phyloP scores from a whole-genome alignment of 2,797 vertebrate species.

The Danio tinwini region DNA sequence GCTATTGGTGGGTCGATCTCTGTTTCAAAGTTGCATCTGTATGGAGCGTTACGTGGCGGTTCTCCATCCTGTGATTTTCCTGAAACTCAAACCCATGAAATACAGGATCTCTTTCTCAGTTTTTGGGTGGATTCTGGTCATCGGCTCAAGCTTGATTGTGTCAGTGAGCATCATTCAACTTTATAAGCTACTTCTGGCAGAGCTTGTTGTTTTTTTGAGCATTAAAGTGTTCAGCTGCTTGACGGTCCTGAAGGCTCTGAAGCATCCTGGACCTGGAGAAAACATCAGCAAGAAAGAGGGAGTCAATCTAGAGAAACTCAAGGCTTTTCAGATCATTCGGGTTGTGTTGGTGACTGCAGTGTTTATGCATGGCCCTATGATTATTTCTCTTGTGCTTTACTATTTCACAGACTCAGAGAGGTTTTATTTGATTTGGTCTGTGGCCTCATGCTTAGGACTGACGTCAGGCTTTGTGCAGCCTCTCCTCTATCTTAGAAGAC shows the following conservation, averaged over 20 bases:
- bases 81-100: constrained; percentile 35
- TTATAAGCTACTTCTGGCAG: not conserved
- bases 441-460: not conserved
- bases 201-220: not conserved
- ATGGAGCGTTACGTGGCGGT: constrained; percentile 27
- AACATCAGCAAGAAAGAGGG: not conserved
- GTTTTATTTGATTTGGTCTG: constrained; percentile 21
- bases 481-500: constrained; percentile 28
- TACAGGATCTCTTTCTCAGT: not conserved
- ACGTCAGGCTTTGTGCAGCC: constrained; percentile 26
- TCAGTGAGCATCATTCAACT: constrained; percentile 18
- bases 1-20: constrained; percentile 6
- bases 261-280: constrained; percentile 18
- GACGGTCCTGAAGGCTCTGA: constrained; percentile 32
- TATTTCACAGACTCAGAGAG: not conserved
- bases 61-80: constrained; percentile 14
- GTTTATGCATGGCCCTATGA: not conserved
- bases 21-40: constrained; percentile 25
- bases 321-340: constrained; percentile 26
- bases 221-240: constrained; percentile 33
- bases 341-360: not conserved
- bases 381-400: constrained; percentile 11
- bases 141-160: constrained; percentile 12
- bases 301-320: constrained; percentile 4
- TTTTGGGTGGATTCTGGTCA: constrained; percentile 9